These are phyloP conservation scores for Oncorhynchus nerka DNA, from an alignment of 2,113 vertebrate genomes.

Conservation along the genomic window DNA sequence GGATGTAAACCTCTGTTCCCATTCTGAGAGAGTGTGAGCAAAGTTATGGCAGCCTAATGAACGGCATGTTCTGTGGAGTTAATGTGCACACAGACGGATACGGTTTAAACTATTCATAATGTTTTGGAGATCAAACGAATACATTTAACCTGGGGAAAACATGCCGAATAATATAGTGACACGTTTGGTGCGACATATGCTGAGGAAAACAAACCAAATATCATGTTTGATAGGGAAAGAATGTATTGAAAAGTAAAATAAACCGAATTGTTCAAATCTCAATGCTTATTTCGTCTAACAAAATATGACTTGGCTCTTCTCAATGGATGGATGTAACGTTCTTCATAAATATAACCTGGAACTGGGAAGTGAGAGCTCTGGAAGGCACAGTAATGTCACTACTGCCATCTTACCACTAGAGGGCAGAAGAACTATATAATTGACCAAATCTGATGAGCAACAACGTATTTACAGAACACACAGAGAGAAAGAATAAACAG, in stretches of 20 bases:
- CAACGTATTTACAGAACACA: conserved; percentile 15
- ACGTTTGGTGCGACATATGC: conserved; percentile 44
- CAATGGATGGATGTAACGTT: neutral
- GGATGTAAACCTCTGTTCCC: conserved; percentile 1
- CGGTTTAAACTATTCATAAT: conserved; percentile 1
- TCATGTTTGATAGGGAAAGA: too few relatives aligned
- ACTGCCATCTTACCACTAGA: conserved; percentile 32
- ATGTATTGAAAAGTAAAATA: too few relatives aligned
- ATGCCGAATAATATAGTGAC: conserved; percentile 53
- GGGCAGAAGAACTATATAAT: conserved; percentile 16
- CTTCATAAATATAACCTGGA: neutral
- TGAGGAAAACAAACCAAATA: conserved; percentile 7
- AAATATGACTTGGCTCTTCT: neutral
- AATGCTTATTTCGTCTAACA: neutral
- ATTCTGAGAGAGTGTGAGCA: conserved; percentile 2
- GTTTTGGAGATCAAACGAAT: neutral
- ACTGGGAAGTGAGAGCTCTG: conserved; percentile 1
- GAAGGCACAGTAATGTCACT: conserved; percentile 65
- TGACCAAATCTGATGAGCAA: conserved; percentile 2
- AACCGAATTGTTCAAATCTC: neutral
- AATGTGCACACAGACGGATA: conserved; percentile 27
- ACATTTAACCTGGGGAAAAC: too few relatives aligned
- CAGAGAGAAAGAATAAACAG: conserved; percentile 14
- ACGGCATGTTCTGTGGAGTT: conserved; percentile 31
- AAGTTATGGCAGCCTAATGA: conserved; percentile 6